These are phyloP conservation scores for Sesamia nonagrioides DNA, from an alignment of 1,140 invertebrate species.

Conservation along the genomic window DNA sequence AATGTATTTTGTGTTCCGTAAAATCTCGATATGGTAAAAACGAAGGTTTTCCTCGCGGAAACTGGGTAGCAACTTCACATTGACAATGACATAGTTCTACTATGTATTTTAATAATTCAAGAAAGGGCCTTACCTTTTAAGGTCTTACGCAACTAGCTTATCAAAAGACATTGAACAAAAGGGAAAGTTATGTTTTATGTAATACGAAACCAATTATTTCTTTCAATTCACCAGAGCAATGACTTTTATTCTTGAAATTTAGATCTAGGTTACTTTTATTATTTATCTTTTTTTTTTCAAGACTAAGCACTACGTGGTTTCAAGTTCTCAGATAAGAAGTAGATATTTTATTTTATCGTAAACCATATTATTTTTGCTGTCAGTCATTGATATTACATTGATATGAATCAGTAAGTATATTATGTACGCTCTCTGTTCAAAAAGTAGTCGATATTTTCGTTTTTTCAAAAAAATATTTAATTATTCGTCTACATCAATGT, in stretches of 20 bases:
- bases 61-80: conserved; percentile 17
- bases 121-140: conserved; percentile 35
- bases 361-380: no score
- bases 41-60: conserved; percentile 71
- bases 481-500: no score
- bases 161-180: conserved; percentile 36
- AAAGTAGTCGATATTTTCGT: no score
- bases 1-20: conserved; percentile 34
- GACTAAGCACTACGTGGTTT: no score
- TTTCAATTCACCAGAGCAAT: not conserved
- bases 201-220: not conserved
- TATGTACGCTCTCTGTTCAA: no score
- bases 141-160: conserved; percentile 24
- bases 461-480: no score
- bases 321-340: no score
- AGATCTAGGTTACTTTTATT: not conserved
- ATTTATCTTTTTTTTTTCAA: not conserved
- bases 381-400: no score
- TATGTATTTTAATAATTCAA: conserved; percentile 38
- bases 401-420: no score
- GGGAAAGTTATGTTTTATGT: conserved; percentile 9
- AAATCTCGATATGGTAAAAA: conserved; percentile 20
- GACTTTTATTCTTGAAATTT: not conserved
- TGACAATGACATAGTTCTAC: conserved; percentile 50
- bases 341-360: no score